phyloP scores from a whole-genome alignment of 2,797 vertebrate genomes.

The Eutrigla gurnardus region DNA sequence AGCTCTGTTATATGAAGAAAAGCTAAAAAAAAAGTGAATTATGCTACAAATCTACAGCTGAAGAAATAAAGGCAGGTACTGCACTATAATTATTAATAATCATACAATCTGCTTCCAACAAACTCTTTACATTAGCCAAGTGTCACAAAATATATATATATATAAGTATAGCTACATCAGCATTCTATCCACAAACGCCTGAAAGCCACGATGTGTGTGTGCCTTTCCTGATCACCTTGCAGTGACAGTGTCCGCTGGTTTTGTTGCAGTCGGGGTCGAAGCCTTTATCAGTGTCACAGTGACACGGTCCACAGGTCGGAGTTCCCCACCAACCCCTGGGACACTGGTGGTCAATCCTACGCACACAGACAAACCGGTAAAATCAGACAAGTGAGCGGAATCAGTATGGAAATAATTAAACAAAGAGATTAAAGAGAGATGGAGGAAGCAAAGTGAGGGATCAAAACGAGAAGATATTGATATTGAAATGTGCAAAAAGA shows the following conservation, averaged over 20 bases:
- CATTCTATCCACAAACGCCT: not conserved
- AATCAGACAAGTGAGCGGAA: not conserved
- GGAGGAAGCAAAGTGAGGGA: not conserved
- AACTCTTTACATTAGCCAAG: not conserved
- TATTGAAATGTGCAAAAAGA: not conserved
- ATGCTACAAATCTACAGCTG: too few species aligned
- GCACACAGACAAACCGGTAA: not conserved
- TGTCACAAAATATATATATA: not conserved
- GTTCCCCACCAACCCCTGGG: constrained; percentile 98
- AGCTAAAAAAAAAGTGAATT: not conserved
- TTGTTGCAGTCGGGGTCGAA: constrained; percentile 98
- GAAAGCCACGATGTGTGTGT: not conserved
- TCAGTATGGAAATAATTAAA: not conserved
- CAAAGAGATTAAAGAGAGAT: constrained; percentile 16
- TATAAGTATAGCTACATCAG: not conserved
- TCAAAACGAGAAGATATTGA: constrained; percentile 2
- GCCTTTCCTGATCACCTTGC: constrained; percentile 88
- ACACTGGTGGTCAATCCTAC: constrained; percentile 96
- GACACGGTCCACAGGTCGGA: constrained; percentile 95
- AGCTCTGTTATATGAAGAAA: not conserved
- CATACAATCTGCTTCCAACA: not conserved
- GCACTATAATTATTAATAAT: not conserved
- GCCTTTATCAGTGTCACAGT: constrained; percentile 93
- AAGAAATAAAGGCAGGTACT: not conserved
- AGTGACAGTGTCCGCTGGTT: constrained; percentile 94